These are phyloP conservation scores for Noctuana brunneofusca DNA, from an alignment of 2,888 invertebrate genomes.

Conservation along the genomic window DNA sequence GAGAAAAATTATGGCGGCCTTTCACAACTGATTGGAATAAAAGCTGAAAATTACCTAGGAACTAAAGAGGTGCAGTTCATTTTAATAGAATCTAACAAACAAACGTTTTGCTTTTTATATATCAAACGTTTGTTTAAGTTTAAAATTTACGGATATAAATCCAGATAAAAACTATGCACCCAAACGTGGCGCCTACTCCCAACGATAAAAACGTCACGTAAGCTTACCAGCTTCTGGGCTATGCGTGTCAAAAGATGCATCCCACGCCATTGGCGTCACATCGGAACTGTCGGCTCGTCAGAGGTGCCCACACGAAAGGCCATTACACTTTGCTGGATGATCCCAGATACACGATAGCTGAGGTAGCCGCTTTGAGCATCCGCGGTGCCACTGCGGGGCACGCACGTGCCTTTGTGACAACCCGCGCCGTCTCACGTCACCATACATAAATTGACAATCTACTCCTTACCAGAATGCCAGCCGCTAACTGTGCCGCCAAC, in stretches of 20 bases:
- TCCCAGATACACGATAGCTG: slow-evolving; percentile 51
- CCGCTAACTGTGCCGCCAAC: slow-evolving; percentile 48
- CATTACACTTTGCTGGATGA: slow-evolving; percentile 74
- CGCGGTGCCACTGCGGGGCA: slow-evolving; percentile 67
- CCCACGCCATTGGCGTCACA: slow-evolving; percentile 67
- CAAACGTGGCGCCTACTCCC: slow-evolving; percentile 55
- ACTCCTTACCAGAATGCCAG: slow-evolving; percentile 52
- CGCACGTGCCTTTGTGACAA: slow-evolving; percentile 74
- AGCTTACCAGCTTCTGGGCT: slow-evolving; percentile 53
- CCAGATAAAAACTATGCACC: slow-evolving; percentile 43
- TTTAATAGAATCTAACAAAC: too few species aligned
- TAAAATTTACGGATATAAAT: slow-evolving; percentile 1
- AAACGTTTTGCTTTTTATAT: too few species aligned
- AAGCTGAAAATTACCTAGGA: too few species aligned
- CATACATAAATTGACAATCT: slow-evolving; percentile 72
- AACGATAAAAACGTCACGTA: slow-evolving; percentile 54
- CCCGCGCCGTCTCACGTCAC: slow-evolving; percentile 70
- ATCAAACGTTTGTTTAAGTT: background rate
- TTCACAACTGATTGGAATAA: too few species aligned
- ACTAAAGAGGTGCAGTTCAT: too few species aligned
- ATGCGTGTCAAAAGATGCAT: slow-evolving; percentile 63
- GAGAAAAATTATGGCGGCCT: too few species aligned
- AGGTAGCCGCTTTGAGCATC: slow-evolving; percentile 59
- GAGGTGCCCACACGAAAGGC: slow-evolving; percentile 72
- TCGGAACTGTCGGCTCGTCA: slow-evolving; percentile 67